Percentiles rank a stretch among this genome's conserved stretches.
These are phyloP conservation scores for Neoarius graeffei DNA, from an alignment of 2,113 vertebrate species.

Conservation along the genomic window DNA sequence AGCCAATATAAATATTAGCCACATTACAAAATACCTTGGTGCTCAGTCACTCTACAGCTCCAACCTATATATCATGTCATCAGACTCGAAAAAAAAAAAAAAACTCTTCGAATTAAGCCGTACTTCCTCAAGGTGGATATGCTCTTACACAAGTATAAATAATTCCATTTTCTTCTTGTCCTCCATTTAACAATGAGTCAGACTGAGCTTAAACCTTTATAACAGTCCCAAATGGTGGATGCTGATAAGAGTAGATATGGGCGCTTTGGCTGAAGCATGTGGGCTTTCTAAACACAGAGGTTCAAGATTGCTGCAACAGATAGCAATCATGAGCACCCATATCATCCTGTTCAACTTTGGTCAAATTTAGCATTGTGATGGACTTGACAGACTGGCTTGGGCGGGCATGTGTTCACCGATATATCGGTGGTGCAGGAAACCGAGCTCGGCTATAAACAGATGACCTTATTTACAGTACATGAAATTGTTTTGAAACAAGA, in stretches of 20 bases:
- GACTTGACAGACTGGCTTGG: conserved; percentile 38
- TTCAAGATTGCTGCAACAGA: conserved; percentile 60
- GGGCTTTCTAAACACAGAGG: conserved; percentile 61
- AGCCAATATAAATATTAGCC: background rate
- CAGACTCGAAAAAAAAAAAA: background rate
- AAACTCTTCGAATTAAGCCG: background rate
- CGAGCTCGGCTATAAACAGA: conserved; percentile 33
- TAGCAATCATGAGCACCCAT: conserved; percentile 57
- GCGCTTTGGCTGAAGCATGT: conserved; percentile 55
- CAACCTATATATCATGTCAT: background rate
- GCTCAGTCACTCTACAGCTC: background rate
- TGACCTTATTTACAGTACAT: conserved; percentile 30
- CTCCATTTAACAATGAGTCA: conserved; percentile 48
- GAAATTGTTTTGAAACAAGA: background rate
- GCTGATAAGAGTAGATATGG: conserved; percentile 54
- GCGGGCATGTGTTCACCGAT: conserved; percentile 34
- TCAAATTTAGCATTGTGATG: conserved; percentile 50
- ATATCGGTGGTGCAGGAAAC: conserved; percentile 40
- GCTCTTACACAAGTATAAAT: conserved; percentile 23
- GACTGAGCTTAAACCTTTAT: conserved; percentile 58
- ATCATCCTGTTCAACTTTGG: conserved; percentile 50
- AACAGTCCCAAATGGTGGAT: conserved; percentile 44
- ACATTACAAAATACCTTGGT: background rate
- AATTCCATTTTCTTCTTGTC: conserved; percentile 33
- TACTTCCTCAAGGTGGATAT: background rate